Evolutionary conservation across 2,797 vertebrate species (phyloP).

Genomic region (Squalus acanthias): DNA sequence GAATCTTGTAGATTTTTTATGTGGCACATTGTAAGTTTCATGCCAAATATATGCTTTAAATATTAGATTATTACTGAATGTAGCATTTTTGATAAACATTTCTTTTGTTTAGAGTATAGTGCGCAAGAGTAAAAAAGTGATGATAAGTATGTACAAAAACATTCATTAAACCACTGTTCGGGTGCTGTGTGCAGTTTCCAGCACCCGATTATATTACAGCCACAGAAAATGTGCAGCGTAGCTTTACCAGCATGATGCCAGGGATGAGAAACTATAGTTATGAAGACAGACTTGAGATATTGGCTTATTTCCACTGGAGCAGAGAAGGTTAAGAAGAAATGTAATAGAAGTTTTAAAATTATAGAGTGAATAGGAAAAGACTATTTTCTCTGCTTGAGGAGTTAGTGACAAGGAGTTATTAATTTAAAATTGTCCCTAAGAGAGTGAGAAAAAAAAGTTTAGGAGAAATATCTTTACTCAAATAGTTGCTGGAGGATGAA

Average conservation of each 20-base stretch:
- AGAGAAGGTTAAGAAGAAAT: background rate
- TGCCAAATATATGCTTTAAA: background rate
- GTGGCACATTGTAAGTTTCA: background rate
- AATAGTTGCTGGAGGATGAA: background rate
- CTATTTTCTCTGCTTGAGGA: background rate
- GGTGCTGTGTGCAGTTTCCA: background rate
- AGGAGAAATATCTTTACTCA: background rate
- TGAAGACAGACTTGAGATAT: background rate
- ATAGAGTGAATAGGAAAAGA: background rate
- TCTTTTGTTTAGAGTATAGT: background rate
- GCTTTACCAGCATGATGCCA: background rate
- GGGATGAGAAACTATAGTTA: background rate
- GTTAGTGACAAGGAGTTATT: background rate
- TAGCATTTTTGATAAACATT: background rate
- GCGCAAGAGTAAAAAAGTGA: background rate
- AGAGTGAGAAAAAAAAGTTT: background rate
- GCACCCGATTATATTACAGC: background rate
- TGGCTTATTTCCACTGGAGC: background rate
- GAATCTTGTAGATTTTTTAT: background rate
- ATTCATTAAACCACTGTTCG: background rate
- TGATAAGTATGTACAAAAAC: background rate
- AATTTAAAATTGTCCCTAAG: background rate
- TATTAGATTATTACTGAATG: background rate
- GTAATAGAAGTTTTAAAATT: background rate
- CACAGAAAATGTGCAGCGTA: background rate